Percentiles rank a stretch among this genome's conserved stretches.
Evolutionary conservation across 2,797 vertebrate genomes (phyloP).

Genomic region (Mastacembelus armatus): DNA sequence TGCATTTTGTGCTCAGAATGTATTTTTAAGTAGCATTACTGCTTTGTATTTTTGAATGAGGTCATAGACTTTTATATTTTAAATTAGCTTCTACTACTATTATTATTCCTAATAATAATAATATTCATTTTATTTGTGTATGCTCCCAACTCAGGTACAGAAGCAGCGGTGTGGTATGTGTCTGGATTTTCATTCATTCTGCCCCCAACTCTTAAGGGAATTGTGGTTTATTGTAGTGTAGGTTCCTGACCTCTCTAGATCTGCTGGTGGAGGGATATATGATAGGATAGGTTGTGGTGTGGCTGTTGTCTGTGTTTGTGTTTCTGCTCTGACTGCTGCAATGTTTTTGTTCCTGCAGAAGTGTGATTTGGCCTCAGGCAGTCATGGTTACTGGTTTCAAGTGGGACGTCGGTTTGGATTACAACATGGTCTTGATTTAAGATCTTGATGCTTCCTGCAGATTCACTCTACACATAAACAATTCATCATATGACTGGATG

Average conservation of each 20-base stretch:
- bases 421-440: slow-evolving; percentile 58
- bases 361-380: slow-evolving; percentile 69
- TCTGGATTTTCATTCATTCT: slow-evolving; percentile 74
- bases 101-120: no score
- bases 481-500: slow-evolving; percentile 27
- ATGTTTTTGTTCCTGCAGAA: slow-evolving; percentile 70
- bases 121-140: slow-evolving; percentile 51
- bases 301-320: slow-evolving; percentile 72
- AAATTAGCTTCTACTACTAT: slow-evolving; percentile 13
- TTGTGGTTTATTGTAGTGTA: slow-evolving; percentile 62
- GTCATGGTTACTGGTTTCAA: slow-evolving; percentile 60
- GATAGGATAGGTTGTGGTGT: slow-evolving; percentile 72
- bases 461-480: slow-evolving; percentile 51
- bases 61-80: slow-evolving; percentile 1
- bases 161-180: slow-evolving; percentile 54
- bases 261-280: slow-evolving; percentile 76
- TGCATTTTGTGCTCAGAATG: slow-evolving; percentile 36
- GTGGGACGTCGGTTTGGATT: slow-evolving; percentile 54
- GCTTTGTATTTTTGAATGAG: slow-evolving; percentile 25
- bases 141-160: slow-evolving; percentile 50
- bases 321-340: slow-evolving; percentile 66
- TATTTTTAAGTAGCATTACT: slow-evolving; percentile 48
- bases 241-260: slow-evolving; percentile 61
- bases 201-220: slow-evolving; percentile 47
- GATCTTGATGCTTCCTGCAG: slow-evolving; percentile 53